Conservation (phyloP, 2,113 vertebrate species). For the Clarias gariepinus region DNA sequence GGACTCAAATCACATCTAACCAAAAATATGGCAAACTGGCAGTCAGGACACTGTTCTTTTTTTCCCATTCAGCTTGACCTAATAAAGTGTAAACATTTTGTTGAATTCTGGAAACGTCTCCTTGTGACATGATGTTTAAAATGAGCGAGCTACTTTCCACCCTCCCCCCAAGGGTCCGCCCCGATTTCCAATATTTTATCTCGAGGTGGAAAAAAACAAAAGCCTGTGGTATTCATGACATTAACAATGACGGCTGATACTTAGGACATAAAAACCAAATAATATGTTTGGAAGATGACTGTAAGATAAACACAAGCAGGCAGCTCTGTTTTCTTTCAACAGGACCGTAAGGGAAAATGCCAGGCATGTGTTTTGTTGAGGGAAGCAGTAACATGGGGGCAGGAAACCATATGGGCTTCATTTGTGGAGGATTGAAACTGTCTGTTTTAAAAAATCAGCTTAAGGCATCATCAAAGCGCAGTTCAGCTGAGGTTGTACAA, state of each 20-base stretch:
- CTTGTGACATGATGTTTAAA: not conserved
- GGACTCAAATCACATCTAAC: constrained; percentile 1
- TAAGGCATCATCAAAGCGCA: constrained; percentile 19
- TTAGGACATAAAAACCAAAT: constrained; percentile 52
- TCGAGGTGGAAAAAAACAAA: constrained; percentile 57
- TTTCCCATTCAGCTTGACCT: constrained; percentile 8
- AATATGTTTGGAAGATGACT: constrained; percentile 44
- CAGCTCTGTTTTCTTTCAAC: constrained; percentile 53
- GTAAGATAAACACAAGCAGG: constrained; percentile 58
- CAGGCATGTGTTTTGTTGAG: constrained; percentile 50
- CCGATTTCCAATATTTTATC: constrained; percentile 64
- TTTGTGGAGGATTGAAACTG: constrained; percentile 35
- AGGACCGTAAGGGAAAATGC: constrained; percentile 44
- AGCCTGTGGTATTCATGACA: constrained; percentile 62
- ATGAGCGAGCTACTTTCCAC: constrained; percentile 33
- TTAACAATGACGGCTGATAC: constrained; percentile 53
- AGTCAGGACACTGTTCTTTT: not conserved
- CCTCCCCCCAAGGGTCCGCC: constrained; percentile 42
- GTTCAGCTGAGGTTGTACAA: constrained; percentile 11
- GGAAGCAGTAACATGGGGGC: constrained; percentile 27
- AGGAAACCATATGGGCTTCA: constrained; percentile 45
- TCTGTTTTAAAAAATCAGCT: constrained; percentile 21
- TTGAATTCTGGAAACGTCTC: constrained; percentile 20
- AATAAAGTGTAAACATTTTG: constrained; percentile 32
- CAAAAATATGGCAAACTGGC: not conserved